Conservation (phyloP, 64 coral and sea anemone species). For the Astreopora myriophthalma region DNA sequence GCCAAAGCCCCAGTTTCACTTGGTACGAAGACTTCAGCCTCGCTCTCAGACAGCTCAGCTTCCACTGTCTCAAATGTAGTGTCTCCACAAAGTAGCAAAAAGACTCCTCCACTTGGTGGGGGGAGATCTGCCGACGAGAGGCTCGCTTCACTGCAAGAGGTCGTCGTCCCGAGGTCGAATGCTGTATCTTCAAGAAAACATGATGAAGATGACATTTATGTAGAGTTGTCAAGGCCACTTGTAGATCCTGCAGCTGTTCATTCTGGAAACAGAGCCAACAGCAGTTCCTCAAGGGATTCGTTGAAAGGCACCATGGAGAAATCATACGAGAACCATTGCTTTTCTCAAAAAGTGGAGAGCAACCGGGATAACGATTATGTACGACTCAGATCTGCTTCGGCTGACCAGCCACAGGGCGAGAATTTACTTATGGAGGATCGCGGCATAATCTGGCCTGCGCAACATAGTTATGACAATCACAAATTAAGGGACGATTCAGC, state of each 20-base stretch:
- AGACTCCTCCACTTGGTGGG: background rate
- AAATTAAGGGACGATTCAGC: background rate
- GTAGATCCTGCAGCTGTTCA: background rate
- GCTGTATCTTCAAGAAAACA: background rate
- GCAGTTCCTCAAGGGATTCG: background rate
- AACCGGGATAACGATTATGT: background rate
- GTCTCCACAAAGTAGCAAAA: background rate
- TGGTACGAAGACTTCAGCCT: background rate
- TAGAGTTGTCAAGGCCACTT: background rate
- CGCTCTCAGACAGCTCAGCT: background rate
- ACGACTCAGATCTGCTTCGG: background rate
- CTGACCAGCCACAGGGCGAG: background rate
- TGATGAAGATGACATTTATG: slow-evolving; percentile 19
- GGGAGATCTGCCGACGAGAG: background rate
- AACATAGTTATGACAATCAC: slow-evolving; percentile 4
- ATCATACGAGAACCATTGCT: background rate
- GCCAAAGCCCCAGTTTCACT: background rate
- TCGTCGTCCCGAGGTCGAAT: background rate
- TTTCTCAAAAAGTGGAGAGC: background rate
- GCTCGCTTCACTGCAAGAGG: background rate
- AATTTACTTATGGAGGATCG: background rate
- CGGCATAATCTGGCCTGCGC: background rate
- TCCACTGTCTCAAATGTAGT: background rate
- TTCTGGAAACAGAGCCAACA: background rate
- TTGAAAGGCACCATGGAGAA: background rate